Evolutionary conservation across 2,113 vertebrate species (phyloP).

Genomic region (Podarcis cretensis): DNA sequence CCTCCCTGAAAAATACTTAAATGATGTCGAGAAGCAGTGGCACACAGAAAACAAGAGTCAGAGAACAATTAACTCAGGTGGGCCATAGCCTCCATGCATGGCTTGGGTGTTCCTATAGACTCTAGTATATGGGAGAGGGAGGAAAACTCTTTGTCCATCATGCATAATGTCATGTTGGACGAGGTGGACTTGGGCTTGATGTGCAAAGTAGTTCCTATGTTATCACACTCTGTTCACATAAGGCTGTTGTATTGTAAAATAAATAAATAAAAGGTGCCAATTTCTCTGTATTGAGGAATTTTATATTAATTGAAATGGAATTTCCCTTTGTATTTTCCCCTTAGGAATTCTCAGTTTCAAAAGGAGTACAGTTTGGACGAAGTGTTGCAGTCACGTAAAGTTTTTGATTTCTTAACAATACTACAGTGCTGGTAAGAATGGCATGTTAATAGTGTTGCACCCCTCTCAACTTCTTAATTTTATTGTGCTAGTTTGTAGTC

Average conservation of each 20-base stretch:
- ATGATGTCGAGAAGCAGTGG: neutral
- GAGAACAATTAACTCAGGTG: neutral
- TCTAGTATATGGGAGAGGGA: too few relatives aligned
- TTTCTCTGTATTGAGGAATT: neutral
- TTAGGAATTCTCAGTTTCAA: conserved; percentile 93
- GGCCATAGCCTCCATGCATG: neutral
- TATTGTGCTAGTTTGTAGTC: neutral
- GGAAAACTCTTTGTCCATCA: too few relatives aligned
- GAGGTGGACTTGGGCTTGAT: neutral
- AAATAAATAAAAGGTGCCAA: neutral
- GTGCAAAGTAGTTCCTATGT: neutral
- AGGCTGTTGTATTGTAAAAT: neutral
- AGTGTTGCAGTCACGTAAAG: conserved; percentile 83
- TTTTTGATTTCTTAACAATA: conserved; percentile 91
- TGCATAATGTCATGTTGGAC: neutral
- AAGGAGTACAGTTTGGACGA: conserved; percentile 91
- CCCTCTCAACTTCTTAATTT: neutral
- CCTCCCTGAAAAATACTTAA: neutral
- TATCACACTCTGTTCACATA: neutral
- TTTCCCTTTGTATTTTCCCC: conserved; percentile 33
- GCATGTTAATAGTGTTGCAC: conserved; percentile 14
- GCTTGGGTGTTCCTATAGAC: neutral
- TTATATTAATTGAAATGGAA: conserved; percentile 1
- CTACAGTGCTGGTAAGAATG: conserved; percentile 95
- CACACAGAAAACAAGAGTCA: neutral